Percentiles rank a stretch among this genome's conserved stretches.
Evolutionary conservation across 1,140 invertebrate genomes (phyloP).

Genomic region (Carposina sasakii): DNA sequence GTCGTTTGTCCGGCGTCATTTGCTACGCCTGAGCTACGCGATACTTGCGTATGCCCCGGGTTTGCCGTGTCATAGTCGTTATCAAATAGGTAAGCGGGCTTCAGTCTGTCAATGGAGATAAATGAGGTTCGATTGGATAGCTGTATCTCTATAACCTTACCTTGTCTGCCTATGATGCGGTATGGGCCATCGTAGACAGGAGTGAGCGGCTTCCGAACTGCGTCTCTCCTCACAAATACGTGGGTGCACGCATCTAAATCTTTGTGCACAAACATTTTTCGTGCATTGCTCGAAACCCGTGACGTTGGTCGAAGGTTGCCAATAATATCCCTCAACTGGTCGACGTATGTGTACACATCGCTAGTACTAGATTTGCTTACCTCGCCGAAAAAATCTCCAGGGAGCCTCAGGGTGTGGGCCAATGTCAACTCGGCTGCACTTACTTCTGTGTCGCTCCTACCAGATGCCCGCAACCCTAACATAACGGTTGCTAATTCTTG

Average conservation of each 20-base stretch:
- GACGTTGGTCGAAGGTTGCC: not conserved
- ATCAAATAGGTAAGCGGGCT: slow-evolving; percentile 22
- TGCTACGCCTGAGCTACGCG: no score
- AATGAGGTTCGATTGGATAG: slow-evolving; percentile 2
- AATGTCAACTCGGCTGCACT: slow-evolving; percentile 30
- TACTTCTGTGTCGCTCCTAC: slow-evolving; percentile 22
- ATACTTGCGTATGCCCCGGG: no score
- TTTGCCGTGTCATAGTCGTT: no score
- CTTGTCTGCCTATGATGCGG: slow-evolving; percentile 11
- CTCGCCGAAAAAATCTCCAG: slow-evolving; percentile 24
- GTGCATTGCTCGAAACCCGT: not conserved
- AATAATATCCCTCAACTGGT: not conserved
- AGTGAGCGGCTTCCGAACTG: slow-evolving; percentile 16
- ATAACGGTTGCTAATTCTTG: slow-evolving; percentile 41
- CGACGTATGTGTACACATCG: not conserved
- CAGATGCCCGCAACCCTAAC: slow-evolving; percentile 28
- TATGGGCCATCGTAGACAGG: slow-evolving; percentile 28
- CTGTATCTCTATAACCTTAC: slow-evolving; percentile 17
- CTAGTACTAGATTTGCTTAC: not conserved
- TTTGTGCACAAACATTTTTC: slow-evolving; percentile 29
- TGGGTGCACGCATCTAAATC: slow-evolving; percentile 20
- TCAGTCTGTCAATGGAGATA: slow-evolving; percentile 22
- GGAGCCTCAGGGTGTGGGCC: slow-evolving; percentile 21
- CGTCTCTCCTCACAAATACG: slow-evolving; percentile 26
- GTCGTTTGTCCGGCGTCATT: no score